phyloP scores from a whole-genome alignment of 1,140 invertebrate species.

The Chrysomallon squamiferum region DNA sequence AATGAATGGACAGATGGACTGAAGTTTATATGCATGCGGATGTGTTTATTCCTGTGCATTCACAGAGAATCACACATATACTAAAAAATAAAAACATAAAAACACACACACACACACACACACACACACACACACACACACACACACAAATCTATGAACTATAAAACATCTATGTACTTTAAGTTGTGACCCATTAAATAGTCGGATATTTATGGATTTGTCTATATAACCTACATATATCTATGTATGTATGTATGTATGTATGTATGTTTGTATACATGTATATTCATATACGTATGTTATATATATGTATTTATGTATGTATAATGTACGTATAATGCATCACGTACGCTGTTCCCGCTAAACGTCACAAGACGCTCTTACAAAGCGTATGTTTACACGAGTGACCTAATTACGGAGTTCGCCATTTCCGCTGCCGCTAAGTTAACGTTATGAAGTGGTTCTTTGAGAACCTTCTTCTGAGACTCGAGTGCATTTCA shows the following conservation, averaged over 20 bases:
- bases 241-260: constrained; percentile 1
- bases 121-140: no score
- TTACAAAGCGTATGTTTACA: background rate
- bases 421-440: background rate
- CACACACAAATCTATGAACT: no score
- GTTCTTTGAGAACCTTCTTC: no score
- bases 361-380: background rate
- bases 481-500: background rate
- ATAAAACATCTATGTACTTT: no score
- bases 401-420: background rate
- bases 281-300: background rate
- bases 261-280: constrained; percentile 1
- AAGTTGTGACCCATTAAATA: background rate
- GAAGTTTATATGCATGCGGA: no score
- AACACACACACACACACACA: no score
- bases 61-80: no score
- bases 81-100: no score
- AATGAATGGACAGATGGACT: no score
- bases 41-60: no score
- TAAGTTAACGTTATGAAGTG: background rate
- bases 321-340: no score
- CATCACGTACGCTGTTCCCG: no score
- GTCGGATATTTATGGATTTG: background rate
- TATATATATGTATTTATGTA: background rate
- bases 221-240: background rate